Evolutionary conservation across 2,888 invertebrate species (phyloP).

Genomic region (Chrysolina americana): DNA sequence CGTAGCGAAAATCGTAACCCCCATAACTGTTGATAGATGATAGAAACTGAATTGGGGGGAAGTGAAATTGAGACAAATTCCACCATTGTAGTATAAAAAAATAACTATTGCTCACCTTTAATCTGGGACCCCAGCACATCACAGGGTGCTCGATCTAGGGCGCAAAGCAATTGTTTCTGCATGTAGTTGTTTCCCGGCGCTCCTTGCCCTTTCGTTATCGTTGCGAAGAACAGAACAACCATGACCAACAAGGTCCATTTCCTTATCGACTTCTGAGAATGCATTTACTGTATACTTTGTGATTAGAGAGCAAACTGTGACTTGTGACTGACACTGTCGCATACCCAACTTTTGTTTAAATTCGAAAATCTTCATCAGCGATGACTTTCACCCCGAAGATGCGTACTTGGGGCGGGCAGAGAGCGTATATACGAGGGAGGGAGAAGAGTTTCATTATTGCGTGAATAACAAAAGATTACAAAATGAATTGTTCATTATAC

Average conservation of each 20-base stretch:
- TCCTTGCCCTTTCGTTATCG: conserved; percentile 50
- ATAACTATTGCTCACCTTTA: conserved; percentile 70
- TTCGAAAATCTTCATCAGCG: neutral
- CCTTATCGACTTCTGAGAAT: conserved; percentile 18
- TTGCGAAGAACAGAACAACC: conserved; percentile 21
- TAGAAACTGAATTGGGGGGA: too few relatives aligned
- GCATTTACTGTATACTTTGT: conserved; percentile 1
- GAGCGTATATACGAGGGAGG: neutral
- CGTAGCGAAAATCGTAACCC: too few relatives aligned
- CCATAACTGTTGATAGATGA: too few relatives aligned
- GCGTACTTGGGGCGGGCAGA: neutral
- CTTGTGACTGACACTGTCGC: conserved; percentile 25
- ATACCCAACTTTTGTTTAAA: conserved; percentile 23
- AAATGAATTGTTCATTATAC: too few relatives aligned
- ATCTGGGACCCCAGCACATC: conserved; percentile 75
- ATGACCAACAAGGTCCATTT: conserved; percentile 1
- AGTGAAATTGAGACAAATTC: neutral
- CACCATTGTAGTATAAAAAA: neutral
- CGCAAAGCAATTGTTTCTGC: conserved; percentile 73
- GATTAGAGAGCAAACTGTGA: conserved; percentile 17
- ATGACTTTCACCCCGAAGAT: conserved; percentile 16
- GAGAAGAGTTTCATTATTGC: too few relatives aligned
- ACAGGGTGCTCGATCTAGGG: conserved; percentile 74
- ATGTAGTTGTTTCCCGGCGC: conserved; percentile 60
- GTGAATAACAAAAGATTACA: too few relatives aligned